Evolutionary conservation across 2,113 vertebrate genomes (phyloP), one percentile per base, ranked within the genome.

Genomic region (Tragelaphus buxtoni): DNA sequence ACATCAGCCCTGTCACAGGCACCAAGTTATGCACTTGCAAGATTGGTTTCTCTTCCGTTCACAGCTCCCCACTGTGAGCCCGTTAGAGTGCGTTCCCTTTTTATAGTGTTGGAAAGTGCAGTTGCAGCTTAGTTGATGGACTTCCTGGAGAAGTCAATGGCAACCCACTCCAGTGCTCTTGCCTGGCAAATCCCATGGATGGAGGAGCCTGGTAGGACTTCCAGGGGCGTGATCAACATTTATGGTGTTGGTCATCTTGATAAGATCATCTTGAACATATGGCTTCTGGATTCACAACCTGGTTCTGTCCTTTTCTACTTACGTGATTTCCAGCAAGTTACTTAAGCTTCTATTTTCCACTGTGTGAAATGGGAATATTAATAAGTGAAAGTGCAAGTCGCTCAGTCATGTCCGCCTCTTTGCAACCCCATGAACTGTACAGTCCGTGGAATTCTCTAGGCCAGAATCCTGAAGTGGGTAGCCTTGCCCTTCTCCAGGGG

Each of bases 271-370:
- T 90, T 80, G 22, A 84, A 76, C 90, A 28, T 11, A 4, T 26
- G 51, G 32, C n/a, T 94, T 90, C 77, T 42, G 55, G 28, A 58
- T 82, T 92, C 76, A 74, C 28, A 55, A 82, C 28, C 32, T 58
- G 39, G 13, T 72, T 82, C 61, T 87, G 47, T 12, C 42, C 10
- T 53, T 94, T 88, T 88, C 55, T 79, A 28, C 28, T 45, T 11
- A 9, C 6, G 26, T 72, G 61, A 72, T 55, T 94, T 58, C 45
- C 13, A 55, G 72, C 55, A 65, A 39, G 13, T 87, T 53, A 39
- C 12, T 12, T 84, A 28, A 5, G 60, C 69, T 93, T 88, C 65
- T 7, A 14, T 90, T 92, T 87, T 69, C 86, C 76, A 60, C 7
- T 61, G 51, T 90, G 16, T 80, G 42, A 90, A 77, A 39, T 72